Base-by-base conservation (phyloP, 2,888 invertebrate genomes). In the Rugalucina vietnamica region DNA sequence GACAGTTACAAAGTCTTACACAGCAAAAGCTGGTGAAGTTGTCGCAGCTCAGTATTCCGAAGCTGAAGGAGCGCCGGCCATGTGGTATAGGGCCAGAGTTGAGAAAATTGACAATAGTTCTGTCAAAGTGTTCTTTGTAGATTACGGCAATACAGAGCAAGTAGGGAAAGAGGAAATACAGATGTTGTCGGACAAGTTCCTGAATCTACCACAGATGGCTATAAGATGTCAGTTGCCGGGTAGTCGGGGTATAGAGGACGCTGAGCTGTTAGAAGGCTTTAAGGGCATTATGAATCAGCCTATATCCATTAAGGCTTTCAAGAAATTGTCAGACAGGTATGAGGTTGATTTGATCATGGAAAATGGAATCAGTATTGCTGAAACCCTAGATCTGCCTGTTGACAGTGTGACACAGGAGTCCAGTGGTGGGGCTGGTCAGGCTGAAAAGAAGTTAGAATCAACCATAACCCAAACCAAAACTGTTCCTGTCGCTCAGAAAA, bases 81-180 rank as follows among this genome's bases (percentile, higher is more conserved):
- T 71, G 1, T 89, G 89, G 89, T 89, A 87, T 69, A 74, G 89
- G 18, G 87, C 84, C n/a, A 73, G 77, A 8, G 82, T 91, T 1
- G 73, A 77, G 32, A 85, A 89, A 60, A 73, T 85, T 27, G 84
- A 74, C 36, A 85, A 82, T 18, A 86, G 89, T 57, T 79, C 84
- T 5, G 85, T 89, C n/a, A 84, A 88, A 73, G 91, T 94, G 2
- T 81, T 85, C 14, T 94, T 93, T 82, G 87, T 94, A 12, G 94
- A 94, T 86, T 94, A 92, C 86, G 94, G 94, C n/a, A 93, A 94
- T 81, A 72, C 83, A 36, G 91, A 91, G 24, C 81, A 82, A 69
- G 98, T 98, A 95, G 93, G 95, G 65, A 96, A 96, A 75, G 96
- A 97, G 82, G 95, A 98, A 70, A 86, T 94, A 1, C 84, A 94